Conservation (phyloP, 2,888 invertebrate genomes). For the Lutraria lutraria region DNA sequence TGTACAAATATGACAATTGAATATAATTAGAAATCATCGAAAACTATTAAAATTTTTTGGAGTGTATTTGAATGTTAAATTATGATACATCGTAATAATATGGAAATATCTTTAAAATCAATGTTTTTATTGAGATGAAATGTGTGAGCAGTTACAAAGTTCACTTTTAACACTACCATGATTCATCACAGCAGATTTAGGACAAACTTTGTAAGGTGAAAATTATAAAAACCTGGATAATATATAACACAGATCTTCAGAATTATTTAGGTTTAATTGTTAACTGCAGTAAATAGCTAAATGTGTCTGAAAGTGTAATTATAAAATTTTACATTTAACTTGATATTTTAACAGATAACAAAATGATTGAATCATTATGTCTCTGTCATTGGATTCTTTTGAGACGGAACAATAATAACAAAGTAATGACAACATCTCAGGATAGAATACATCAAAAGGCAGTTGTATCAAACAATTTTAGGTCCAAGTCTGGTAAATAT, state of each 20-base stretch:
- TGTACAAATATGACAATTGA: no score
- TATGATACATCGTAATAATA: neutral
- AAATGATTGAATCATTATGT: conserved; percentile 21
- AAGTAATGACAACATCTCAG: neutral
- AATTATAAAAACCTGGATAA: neutral
- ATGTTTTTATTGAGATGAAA: neutral
- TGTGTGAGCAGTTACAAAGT: neutral
- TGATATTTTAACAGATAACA: conserved; percentile 19
- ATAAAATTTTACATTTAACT: conserved; percentile 7
- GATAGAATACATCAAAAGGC: conserved; percentile 31
- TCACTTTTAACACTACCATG: neutral
- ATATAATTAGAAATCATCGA: no score
- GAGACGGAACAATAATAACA: conserved; percentile 41
- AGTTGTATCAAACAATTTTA: conserved; percentile 35
- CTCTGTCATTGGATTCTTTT: conserved; percentile 17
- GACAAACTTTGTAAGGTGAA: neutral
- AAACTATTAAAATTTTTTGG: no score
- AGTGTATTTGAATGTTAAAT: neutral
- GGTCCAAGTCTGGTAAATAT: conserved; percentile 31
- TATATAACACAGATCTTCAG: neutral
- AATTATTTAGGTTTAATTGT: neutral
- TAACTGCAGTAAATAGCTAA: neutral
- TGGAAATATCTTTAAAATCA: neutral
- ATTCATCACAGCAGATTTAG: neutral
- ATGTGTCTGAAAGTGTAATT: conserved; percentile 19